Evolutionary conservation across 2,113 vertebrate genomes (phyloP).

Genomic region (Oryzias melastigma): DNA sequence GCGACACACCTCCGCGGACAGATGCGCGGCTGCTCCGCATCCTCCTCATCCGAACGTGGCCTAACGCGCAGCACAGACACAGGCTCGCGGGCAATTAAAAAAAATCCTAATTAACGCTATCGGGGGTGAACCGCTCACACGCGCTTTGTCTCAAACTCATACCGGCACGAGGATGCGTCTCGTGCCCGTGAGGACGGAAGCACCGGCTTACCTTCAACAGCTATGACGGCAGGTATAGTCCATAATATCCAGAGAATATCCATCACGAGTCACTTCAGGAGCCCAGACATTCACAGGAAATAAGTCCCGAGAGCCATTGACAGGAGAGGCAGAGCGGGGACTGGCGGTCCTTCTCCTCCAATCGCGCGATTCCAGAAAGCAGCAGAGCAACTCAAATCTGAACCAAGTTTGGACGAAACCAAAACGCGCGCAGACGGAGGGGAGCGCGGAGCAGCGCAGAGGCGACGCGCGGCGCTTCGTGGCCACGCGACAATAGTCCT

Average conservation of each 20-base stretch:
- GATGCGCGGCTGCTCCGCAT: background rate
- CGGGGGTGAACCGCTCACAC: background rate
- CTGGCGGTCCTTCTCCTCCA: constrained; percentile 72
- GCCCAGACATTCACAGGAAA: constrained; percentile 78
- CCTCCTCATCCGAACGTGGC: background rate
- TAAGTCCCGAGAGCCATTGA: constrained; percentile 79
- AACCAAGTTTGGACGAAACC: constrained; percentile 80
- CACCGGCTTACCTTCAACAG: constrained; percentile 80
- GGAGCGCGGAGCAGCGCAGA: constrained; percentile 29
- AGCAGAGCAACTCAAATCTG: constrained; percentile 73
- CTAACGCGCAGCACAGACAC: background rate
- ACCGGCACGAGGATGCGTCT: constrained; percentile 62
- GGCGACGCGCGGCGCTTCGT: background rate
- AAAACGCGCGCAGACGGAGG: constrained; percentile 73
- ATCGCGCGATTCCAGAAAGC: constrained; percentile 68
- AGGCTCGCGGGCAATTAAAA: background rate
- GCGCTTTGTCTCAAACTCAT: constrained; percentile 63
- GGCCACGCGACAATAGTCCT: rapidly evolving
- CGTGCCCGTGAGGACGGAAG: constrained; percentile 26
- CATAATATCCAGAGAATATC: constrained; percentile 85
- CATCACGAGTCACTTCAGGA: constrained; percentile 75
- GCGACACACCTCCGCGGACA: constrained; percentile 42
- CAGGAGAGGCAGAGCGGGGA: constrained; percentile 64
- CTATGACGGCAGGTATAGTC: constrained; percentile 77
- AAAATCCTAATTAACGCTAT: background rate